Evolutionary conservation across 2,888 invertebrate species (phyloP), one percentile per base, ranked within the genome.

Genomic region (Rosalia funebris): DNA sequence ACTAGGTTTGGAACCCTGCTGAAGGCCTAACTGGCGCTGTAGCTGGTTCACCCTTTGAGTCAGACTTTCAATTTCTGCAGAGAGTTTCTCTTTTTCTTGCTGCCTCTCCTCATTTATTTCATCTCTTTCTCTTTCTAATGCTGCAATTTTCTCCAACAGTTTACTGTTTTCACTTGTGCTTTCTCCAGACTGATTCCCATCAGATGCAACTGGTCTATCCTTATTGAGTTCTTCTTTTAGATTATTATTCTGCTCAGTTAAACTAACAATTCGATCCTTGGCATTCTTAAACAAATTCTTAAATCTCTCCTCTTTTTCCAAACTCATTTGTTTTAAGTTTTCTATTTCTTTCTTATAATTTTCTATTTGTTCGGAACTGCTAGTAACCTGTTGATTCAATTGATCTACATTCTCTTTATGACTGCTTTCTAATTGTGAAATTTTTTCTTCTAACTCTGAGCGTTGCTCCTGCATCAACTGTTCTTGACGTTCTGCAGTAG

Each of bases 61-160:
- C 39, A 92, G 81, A 0, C 89, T 84, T 72, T 94, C 93, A 36
- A 90, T 85, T 76, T 87, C 82, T 84, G 45, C 86, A 81, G 68
- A 91, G 89, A 44, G 86, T 82, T 71, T 89, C 85, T 73, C 94
- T 90, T 78, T 92, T 90, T 61, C 92, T 69, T 20, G 91, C 85
- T 44, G 88, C 83, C 45, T 91, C 82, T 69, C 78, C 12, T 45
- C 84, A 79, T 58, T 83, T 82, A 74, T 86, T 1, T 83, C 79
- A 68, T 90, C 89, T 2, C 88, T 85, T 69, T 91, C 89, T 68
- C 87, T 85, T 71, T 87, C 87, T 1, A 91, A 77, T 60, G 84
- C 85, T 46, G 91, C 90, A 44, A 88, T 86, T 70, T 88, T 90
- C 37, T 83, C 80, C 63, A 85, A 84, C 67, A 85, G 83, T 17